A percentile compares a stretch with the other conserved stretches of the same genome.
Conservation (phyloP, 2,797 vertebrate species). For the Xenops minutus region DNA sequence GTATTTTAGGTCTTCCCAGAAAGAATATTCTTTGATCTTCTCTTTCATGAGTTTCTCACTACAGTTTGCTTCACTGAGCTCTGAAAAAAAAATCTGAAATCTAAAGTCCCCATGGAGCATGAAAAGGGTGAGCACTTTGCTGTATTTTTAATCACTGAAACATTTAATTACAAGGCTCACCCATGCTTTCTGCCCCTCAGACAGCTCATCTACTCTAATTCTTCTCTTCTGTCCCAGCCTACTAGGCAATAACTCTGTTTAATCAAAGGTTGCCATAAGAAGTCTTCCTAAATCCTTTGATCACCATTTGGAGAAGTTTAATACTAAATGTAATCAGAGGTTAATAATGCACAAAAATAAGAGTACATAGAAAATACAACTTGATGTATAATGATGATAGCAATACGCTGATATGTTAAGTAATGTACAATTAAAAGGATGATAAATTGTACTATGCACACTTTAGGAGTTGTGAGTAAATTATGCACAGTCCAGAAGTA, state of each 20-base stretch:
- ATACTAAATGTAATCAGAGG: not conserved
- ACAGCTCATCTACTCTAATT: not conserved
- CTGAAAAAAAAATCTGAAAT: not conserved
- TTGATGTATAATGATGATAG: not conserved
- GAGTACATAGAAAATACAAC: not conserved
- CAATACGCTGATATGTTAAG: not conserved
- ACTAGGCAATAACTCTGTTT: not conserved
- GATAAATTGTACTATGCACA: not conserved
- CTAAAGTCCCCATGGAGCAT: not conserved
- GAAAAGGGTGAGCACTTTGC: not conserved
- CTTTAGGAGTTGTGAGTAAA: not conserved
- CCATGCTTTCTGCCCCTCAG: not conserved
- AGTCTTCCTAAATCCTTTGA: not conserved
- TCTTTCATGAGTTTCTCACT: not conserved
- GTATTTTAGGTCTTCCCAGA: not conserved
- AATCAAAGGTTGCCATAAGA: not conserved
- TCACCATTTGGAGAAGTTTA: not conserved
- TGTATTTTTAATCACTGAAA: not conserved
- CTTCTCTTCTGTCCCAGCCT: not conserved
- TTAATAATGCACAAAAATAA: not conserved
- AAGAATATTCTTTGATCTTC: not conserved
- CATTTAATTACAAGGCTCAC: not conserved
- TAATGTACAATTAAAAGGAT: not conserved
- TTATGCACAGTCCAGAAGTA: not conserved
- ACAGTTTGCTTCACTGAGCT: not conserved